Percentiles rank a stretch among this genome's conserved stretches.
These are phyloP conservation scores for Mungos mungo DNA, from an alignment of 2,113 vertebrate species.

Conservation along the genomic window DNA sequence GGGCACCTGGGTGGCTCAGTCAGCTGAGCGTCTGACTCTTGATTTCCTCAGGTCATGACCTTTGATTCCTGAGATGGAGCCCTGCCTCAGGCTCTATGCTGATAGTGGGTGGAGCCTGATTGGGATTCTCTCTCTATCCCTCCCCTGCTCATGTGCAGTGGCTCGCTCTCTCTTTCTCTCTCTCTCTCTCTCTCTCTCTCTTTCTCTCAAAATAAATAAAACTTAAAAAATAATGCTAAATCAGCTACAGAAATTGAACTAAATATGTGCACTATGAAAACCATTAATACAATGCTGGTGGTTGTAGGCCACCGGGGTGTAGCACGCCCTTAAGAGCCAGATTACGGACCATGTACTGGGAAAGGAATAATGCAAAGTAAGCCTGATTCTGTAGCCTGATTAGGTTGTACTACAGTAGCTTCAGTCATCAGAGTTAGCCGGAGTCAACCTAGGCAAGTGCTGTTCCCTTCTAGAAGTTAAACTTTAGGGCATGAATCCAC, in stretches of 20 bases:
- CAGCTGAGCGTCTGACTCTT: no score
- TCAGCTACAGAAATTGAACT: neutral
- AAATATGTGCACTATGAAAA: neutral
- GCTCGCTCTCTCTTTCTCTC: no score
- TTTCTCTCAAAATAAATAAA: no score
- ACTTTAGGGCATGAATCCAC: neutral
- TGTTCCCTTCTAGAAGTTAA: neutral
- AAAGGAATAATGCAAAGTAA: neutral
- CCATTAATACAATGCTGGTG: neutral
- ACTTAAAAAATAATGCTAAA: neutral
- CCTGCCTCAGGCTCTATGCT: no score
- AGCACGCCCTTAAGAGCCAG: neutral
- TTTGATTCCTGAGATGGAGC: no score
- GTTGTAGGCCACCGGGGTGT: neutral
- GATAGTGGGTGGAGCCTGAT: no score
- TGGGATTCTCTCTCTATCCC: no score
- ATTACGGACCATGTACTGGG: neutral
- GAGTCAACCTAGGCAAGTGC: neutral
- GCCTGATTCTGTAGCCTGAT: neutral
- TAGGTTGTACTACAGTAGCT: neutral
- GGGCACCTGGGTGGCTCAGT: no score
- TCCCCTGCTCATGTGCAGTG: no score
- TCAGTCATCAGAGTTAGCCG: neutral
- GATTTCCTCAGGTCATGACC: no score
- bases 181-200: no score